Base-by-base conservation (phyloP, 2,113 vertebrate genomes). In the Ancistrus triradiatus region DNA sequence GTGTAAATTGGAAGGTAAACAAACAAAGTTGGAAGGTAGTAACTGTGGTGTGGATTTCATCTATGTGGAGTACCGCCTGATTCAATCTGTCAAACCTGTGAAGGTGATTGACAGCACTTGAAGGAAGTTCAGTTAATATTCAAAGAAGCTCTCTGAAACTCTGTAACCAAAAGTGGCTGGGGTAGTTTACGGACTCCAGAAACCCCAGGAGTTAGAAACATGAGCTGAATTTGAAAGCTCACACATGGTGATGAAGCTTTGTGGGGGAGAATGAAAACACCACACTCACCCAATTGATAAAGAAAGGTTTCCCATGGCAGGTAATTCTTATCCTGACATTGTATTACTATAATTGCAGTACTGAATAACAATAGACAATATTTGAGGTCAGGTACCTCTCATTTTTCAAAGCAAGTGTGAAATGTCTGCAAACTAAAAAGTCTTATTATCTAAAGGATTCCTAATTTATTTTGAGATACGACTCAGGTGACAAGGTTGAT, bases 301-400 rank as follows among this genome's bases (percentile, higher is more conserved):
- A 67, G 10, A 40, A 52, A n/a, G n/a, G 11, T 67, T 67, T 74
- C 40, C 47, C 42, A 59, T 59, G 59, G 49, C 31, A 46, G 42
- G 15, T 21, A 40, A 40, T 28, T n/a, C n/a, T n/a, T 43, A 19
- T 28, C 17, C 11, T 19, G 43, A 57, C 56, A 70, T 63, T 49
- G 24, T n/a, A 48, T 46, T 21, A 18, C 46, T 63, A 24, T 47
- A 67, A 73, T 62, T 63, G 38, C n/a, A 46, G 31, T 14, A 46
- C 56, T 19, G 27, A 4, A 48, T 49, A 52, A 65, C 42, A 64
- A 59, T 40, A n/a, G n/a, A n/a, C n/a, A n/a, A n/a, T n/a, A n/a
- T n/a, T n/a, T n/a, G n/a, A n/a, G n/a, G n/a, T n/a, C n/a, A n/a
- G n/a, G n/a, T n/a, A n/a, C n/a, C n/a, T n/a, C n/a, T n/a, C n/a